A percentile compares a stretch with the other conserved stretches of the same genome.
Conservation (phyloP, 2,797 vertebrate species). For the Platyrinchus mystaceus region DNA sequence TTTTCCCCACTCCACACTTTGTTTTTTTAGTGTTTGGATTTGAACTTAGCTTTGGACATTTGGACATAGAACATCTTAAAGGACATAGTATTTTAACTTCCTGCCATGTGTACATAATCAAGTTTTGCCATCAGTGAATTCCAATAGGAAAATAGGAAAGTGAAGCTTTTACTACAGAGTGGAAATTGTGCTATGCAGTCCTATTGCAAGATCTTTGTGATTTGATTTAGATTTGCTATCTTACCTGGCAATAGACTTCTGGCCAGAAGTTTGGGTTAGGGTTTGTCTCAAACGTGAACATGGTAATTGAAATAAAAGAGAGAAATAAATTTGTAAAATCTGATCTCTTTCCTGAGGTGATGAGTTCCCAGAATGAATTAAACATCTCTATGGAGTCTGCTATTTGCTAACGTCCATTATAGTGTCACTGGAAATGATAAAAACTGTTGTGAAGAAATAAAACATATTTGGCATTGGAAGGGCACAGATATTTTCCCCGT, state of each 20-base stretch:
- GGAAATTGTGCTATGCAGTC: not conserved
- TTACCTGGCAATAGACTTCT: not conserved
- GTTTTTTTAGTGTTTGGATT: not conserved
- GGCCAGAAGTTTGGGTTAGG: not conserved
- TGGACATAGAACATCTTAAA: not conserved
- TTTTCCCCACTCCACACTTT: not conserved
- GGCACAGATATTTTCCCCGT: not conserved
- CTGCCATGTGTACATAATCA: not conserved
- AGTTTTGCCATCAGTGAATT: not conserved
- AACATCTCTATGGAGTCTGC: not conserved
- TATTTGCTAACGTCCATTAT: not conserved
- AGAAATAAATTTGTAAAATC: slow-evolving; percentile 7
- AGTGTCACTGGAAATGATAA: not conserved
- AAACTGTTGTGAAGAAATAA: not conserved
- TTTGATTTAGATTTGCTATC: not conserved
- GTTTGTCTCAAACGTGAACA: not conserved
- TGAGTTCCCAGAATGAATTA: not conserved
- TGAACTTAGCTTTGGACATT: slow-evolving; percentile 3
- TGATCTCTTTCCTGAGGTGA: not conserved
- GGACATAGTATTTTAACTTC: not conserved
- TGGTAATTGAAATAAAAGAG: slow-evolving; percentile 24
- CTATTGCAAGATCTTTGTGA: not conserved
- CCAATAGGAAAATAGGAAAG: not conserved
- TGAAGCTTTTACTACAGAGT: not conserved
- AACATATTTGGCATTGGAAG: not conserved